Conservation (phyloP, 2,113 vertebrate species). For the Gymnobelideus leadbeateri region DNA sequence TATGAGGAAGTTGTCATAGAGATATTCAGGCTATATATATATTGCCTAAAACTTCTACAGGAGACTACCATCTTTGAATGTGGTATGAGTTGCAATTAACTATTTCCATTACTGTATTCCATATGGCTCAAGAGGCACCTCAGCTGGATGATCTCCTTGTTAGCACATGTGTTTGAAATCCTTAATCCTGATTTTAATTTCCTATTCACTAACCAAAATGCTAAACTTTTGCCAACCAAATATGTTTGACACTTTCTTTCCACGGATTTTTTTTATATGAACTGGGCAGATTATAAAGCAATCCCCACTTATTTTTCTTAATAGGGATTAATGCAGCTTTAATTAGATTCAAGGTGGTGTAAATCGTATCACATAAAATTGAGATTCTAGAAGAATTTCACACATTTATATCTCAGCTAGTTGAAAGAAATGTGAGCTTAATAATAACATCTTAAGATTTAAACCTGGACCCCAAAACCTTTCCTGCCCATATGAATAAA, state of each 20-base stretch:
- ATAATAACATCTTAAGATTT: background rate
- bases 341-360: background rate
- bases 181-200: background rate
- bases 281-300: background rate
- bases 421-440: background rate
- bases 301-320: background rate
- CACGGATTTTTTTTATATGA: background rate
- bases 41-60: background rate
- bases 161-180: background rate
- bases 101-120: background rate
- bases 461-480: slow-evolving; percentile 82
- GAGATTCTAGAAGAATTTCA: slow-evolving; percentile 30
- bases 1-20: background rate
- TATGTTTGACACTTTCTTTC: background rate
- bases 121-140: background rate
- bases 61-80: background rate
- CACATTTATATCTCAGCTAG: background rate
- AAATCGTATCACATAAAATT: background rate
- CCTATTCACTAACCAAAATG: background rate
- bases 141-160: background rate
- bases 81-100: background rate
- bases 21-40: background rate
- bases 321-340: background rate
- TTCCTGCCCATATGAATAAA: slow-evolving; percentile 85
- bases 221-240: slow-evolving; percentile 2